Evolutionary conservation across 2,888 invertebrate species (phyloP), one percentile per base, ranked within the genome.

Genomic region (Tetranychus piercei): DNA sequence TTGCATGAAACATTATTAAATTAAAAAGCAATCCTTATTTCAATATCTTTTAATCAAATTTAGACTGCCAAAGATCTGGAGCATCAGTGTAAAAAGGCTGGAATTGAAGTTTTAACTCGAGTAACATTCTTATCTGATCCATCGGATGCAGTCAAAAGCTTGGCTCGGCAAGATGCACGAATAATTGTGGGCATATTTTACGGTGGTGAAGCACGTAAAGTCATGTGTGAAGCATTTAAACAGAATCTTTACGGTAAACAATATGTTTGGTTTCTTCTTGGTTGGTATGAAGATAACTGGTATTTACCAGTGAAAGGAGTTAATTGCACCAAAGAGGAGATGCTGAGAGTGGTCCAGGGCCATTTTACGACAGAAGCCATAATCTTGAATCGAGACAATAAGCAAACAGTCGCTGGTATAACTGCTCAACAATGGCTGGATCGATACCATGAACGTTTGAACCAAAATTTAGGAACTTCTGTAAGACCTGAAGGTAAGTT

Each of bases 201-300:
- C 84, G 97, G 96, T 76, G 94, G 94, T 8, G 95, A 95, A 70
- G 99, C 99, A 0, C 86, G 97, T 74, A 86, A 92, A 73, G 97
- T 99, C 0, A 88, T 99, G 23, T 99, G 99, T 83, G 95, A 97
- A 77, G 79, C 79, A 4, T 79, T 92, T 85, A 93, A 92, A 81
- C 91, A 94, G 81, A 88, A 89, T 77, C 85, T 99, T 34, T 97
- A 91, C 82, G 99, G 97, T 20, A 90, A 92, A 80, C 90, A 91
- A 67, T 92, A 96, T 84, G 97, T 99, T 44, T 99, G 99, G 99
- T 94, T 97, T 83, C 94, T 99, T 83, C 97, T 99, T 80, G 99
- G 95, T 88, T 96, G 95, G 95, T 99, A 99, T 83, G 95, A 97
- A 81, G 95, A 99, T 55, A 73, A 23, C 15, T 64, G 65, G 65